Evolutionary conservation across 2,797 vertebrate genomes (phyloP).

Genomic region (Ctenopoma kingsleyae): DNA sequence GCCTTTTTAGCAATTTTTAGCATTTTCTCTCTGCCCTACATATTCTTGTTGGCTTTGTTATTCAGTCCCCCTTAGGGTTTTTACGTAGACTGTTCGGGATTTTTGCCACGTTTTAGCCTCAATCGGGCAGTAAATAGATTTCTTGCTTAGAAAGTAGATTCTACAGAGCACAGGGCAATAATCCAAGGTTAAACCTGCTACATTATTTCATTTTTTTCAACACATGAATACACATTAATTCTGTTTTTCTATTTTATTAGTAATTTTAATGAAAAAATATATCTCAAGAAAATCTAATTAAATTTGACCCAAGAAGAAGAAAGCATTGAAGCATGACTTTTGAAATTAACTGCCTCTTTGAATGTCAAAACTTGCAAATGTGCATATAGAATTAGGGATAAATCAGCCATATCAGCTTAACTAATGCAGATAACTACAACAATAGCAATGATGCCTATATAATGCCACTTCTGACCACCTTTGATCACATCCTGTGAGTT

Average conservation of each 20-base stretch:
- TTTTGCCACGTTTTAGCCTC: constrained; percentile 43
- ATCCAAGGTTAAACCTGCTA: constrained; percentile 46
- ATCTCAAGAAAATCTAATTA: constrained; percentile 10
- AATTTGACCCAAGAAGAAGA: constrained; percentile 8
- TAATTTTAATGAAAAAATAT: background rate
- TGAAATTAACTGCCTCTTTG: background rate
- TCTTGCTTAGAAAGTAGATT: constrained; percentile 34
- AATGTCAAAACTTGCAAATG: constrained; percentile 22
- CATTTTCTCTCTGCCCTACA: constrained; percentile 45
- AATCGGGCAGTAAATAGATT: constrained; percentile 34
- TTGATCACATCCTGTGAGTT: constrained; percentile 55
- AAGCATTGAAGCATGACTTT: background rate
- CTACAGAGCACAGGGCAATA: constrained; percentile 23
- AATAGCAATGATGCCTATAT: constrained; percentile 45
- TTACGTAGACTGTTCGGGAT: constrained; percentile 48
- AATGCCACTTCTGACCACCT: constrained; percentile 52
- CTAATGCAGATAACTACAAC: constrained; percentile 35
- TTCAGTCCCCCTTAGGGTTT: constrained; percentile 49
- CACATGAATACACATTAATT: constrained; percentile 4
- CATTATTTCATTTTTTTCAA: constrained; percentile 23
- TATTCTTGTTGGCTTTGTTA: constrained; percentile 59
- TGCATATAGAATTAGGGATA: constrained; percentile 17
- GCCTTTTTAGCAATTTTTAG: constrained; percentile 67
- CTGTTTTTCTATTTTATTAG: constrained; percentile 8
- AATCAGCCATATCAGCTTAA: constrained; percentile 35